These are phyloP conservation scores for Myotis brandtii DNA, from an alignment of 2,113 vertebrate species.

Conservation along the genomic window DNA sequence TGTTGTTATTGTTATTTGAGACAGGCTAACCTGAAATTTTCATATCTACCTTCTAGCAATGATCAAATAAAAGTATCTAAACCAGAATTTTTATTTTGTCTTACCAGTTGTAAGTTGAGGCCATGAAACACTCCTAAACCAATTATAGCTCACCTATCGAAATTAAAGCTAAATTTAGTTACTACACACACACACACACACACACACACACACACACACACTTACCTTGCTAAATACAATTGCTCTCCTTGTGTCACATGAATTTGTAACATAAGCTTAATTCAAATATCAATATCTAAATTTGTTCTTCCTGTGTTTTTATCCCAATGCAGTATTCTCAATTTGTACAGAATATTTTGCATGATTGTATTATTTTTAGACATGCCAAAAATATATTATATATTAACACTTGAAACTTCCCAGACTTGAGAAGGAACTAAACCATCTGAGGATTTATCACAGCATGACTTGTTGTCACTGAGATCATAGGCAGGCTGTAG, in stretches of 20 bases:
- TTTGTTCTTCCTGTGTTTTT: not conserved
- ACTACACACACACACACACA: not conserved
- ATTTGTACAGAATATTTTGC: not conserved
- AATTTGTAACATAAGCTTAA: not conserved
- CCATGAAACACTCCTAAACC: not conserved
- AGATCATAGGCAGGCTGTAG: not conserved
- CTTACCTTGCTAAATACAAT: not conserved
- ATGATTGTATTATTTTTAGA: not conserved
- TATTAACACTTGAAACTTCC: not conserved
- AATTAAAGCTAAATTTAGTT: constrained; percentile 32
- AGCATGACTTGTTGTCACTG: not conserved
- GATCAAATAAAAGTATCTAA: not conserved
- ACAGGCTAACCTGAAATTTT: not conserved
- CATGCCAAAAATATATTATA: not conserved
- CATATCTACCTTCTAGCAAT: not conserved
- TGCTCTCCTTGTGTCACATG: not conserved
- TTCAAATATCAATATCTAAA: not conserved
- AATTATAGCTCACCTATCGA: not conserved
- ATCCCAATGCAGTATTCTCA: not conserved
- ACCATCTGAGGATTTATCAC: not conserved
- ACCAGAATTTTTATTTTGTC: not conserved
- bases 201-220: not conserved
- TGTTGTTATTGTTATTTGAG: not conserved
- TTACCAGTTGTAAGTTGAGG: not conserved
- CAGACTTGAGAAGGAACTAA: not conserved